Base-by-base conservation (phyloP, 1,140 invertebrate genomes). In the Drosophila bocqueti region DNA sequence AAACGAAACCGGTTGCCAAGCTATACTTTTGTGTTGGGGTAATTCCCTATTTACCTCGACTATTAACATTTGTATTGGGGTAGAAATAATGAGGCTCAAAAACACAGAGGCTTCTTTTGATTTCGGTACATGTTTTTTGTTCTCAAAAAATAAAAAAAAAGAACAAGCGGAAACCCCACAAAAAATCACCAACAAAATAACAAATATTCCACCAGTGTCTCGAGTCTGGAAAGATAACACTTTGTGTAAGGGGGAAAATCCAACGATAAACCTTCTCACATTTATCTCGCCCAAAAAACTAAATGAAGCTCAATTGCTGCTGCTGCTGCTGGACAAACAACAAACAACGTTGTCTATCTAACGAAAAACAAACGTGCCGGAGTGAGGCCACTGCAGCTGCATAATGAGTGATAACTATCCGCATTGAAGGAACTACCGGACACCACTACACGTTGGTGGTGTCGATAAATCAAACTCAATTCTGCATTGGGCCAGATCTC, bases 1-100 rank as follows among this genome's bases (percentile, higher is more conserved):
- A 79, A 65, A 66, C 36, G 46, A 49, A 83, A 73, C 76, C 69
- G 81, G 75, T 83, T 83, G 60, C 42, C 36, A 49, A 26, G 21
- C 31, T n/a, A 29, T 18, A 29, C 2, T 26, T 34, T 36, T 26
- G 18, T 64, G 13, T 47, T 16, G 49, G 26, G 64, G 29, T 57
- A 57, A 68, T 55, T 68, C 63, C 67, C 64, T 68, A 47, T 71
- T 69, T 46, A 66, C 65, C 18, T 54, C 11, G 13, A 26, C 4
- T 38, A 24, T 68, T 68, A 71, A n/a, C 36, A 43, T 13, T 24
- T 38, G 5, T 29, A 13, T 50, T 31, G 46, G 21, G 24, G 21
- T 24, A 11, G 21, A 9, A 34, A 63, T 50, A 15, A 26, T 21
- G 10, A 10, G 15, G 15, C 7, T 18, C n/a, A 0, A 26, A 55